These are phyloP conservation scores for Antechinus stuartii DNA, from an alignment of 2,113 vertebrate genomes.

Conservation along the genomic window DNA sequence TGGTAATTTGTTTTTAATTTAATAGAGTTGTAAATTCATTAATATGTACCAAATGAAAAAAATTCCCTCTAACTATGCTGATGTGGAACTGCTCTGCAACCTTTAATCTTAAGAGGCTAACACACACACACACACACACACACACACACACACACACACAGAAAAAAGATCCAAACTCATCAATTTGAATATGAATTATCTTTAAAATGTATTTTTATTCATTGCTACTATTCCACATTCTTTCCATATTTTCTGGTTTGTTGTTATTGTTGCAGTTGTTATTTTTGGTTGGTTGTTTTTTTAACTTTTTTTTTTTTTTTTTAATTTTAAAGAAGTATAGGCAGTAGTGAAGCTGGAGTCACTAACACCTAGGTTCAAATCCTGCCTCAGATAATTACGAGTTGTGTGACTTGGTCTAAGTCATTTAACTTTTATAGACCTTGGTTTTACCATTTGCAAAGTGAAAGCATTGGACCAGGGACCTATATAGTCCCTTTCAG, in stretches of 20 bases:
- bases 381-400: neutral
- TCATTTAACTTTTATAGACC: neutral
- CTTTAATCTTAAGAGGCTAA: neutral
- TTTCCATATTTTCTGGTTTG: neutral
- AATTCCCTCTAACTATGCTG: neutral
- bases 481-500: neutral
- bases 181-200: neutral
- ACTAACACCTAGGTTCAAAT: neutral
- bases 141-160: too few species aligned
- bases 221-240: neutral
- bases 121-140: too few species aligned
- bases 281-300: neutral
- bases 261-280: neutral
- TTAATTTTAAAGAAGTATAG: neutral
- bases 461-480: neutral
- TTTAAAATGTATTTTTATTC: too few species aligned
- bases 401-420: too few species aligned
- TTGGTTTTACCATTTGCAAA: neutral
- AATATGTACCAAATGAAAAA: neutral
- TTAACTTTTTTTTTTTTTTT: neutral
- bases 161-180: neutral
- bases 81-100: neutral
- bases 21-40: neutral
- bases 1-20: neutral
- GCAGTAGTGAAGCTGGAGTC: neutral